Conservation (phyloP, 1,140 invertebrate genomes). For the Brachionus asplanchnoidis region DNA sequence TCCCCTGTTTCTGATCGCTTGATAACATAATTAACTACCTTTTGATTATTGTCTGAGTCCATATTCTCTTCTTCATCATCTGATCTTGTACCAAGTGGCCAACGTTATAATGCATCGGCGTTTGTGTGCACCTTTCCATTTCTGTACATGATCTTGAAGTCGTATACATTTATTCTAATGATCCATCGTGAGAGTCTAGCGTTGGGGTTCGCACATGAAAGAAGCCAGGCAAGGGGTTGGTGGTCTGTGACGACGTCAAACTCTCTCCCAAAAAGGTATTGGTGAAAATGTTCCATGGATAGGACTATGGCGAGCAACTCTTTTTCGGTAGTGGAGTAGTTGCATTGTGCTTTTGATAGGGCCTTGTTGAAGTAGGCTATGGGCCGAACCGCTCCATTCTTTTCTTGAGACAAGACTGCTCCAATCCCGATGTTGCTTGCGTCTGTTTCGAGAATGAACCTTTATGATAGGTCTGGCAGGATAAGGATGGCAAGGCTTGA, state of each 20-base stretch:
- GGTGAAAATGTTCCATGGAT: constrained; percentile 52
- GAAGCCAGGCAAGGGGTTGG: constrained; percentile 55
- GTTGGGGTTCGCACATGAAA: constrained; percentile 42
- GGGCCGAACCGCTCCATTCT: not conserved
- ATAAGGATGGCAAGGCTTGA: too few relatives aligned
- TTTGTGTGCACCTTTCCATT: not conserved
- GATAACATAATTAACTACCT: not conserved
- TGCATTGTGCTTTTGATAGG: not conserved
- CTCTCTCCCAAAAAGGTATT: constrained; percentile 55
- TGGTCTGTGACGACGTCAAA: constrained; percentile 59
- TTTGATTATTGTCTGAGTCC: not conserved
- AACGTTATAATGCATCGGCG: constrained; percentile 43
- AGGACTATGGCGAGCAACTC: constrained; percentile 56
- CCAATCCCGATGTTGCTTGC: constrained; percentile 42
- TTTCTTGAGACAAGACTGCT: constrained; percentile 42
- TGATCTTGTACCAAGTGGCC: not conserved
- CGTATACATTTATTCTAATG: not conserved
- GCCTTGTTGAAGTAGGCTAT: not conserved
- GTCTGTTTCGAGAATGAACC: too few relatives aligned
- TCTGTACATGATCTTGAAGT: not conserved
- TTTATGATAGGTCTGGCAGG: constrained; percentile 23
- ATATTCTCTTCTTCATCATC: not conserved
- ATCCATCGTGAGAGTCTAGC: not conserved
- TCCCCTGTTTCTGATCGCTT: not conserved
- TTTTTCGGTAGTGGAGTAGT: constrained; percentile 49